Conservation (phyloP, 64 coral and sea anemone genomes). For the Montipora cactus region DNA sequence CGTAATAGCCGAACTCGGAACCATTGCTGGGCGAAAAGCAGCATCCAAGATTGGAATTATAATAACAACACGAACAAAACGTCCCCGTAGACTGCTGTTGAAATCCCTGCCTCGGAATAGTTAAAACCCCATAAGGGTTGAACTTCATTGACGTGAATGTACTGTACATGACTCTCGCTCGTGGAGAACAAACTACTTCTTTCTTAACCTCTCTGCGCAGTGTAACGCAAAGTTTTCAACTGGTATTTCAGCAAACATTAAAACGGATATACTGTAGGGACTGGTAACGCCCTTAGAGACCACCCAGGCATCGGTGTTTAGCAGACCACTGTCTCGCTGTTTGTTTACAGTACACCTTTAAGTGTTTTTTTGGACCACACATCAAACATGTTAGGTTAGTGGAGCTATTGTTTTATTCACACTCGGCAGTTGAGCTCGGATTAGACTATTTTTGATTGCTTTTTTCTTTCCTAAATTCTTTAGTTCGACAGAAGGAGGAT, state of each 20-base stretch:
- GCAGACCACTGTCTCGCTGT: slow-evolving; percentile 66
- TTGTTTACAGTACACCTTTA: slow-evolving; percentile 85
- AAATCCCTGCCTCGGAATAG: slow-evolving; percentile 10
- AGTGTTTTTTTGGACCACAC: slow-evolving; percentile 80
- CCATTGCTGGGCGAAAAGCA: slow-evolving; percentile 57
- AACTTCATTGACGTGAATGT: neutral
- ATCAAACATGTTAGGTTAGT: slow-evolving; percentile 49
- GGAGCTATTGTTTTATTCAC: slow-evolving; percentile 68
- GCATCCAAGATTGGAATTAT: slow-evolving; percentile 24
- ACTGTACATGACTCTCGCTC: neutral
- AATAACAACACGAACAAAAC: slow-evolving; percentile 43
- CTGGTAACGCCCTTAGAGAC: slow-evolving; percentile 2
- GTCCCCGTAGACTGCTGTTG: neutral
- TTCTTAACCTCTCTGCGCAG: neutral
- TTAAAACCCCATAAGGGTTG: neutral
- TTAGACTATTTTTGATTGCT: slow-evolving; percentile 45
- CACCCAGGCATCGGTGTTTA: slow-evolving; percentile 55
- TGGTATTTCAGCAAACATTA: slow-evolving; percentile 38
- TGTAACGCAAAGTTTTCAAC: slow-evolving; percentile 11
- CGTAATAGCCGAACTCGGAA: slow-evolving; percentile 46
- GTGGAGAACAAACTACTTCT: neutral
- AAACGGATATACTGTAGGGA: slow-evolving; percentile 40
- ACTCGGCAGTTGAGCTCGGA: slow-evolving; percentile 42
- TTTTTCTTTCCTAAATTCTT: neutral
- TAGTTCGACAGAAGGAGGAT: neutral